Percentiles rank a stretch among this genome's conserved stretches.
These are phyloP conservation scores for Synanceia verrucosa DNA, from an alignment of 2,797 vertebrate species.

Conservation along the genomic window DNA sequence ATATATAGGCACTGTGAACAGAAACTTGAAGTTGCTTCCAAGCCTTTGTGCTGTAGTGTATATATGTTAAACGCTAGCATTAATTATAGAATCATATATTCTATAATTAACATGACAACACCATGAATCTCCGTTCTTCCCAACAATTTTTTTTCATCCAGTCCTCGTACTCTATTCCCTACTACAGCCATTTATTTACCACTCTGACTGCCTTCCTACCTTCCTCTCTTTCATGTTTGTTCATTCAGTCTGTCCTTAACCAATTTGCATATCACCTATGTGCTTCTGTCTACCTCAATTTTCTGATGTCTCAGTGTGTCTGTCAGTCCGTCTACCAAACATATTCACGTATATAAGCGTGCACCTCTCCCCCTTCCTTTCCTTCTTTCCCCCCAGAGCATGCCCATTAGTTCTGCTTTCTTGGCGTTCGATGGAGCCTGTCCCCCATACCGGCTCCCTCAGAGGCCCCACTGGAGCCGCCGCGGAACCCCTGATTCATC, in stretches of 20 bases:
- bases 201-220: background rate
- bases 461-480: constrained; percentile 55
- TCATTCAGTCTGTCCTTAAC: constrained; percentile 1
- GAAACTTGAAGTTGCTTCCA: too few species aligned
- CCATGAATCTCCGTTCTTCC: constrained; percentile 34
- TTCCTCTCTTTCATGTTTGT: constrained; percentile 1
- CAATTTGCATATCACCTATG: constrained; percentile 12
- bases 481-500: constrained; percentile 71
- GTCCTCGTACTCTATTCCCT: constrained; percentile 22
- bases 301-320: background rate
- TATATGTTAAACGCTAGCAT: too few species aligned
- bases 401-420: constrained; percentile 78
- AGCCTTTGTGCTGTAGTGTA: too few species aligned
- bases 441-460: constrained; percentile 51
- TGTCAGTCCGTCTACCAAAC: constrained; percentile 14
- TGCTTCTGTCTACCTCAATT: background rate
- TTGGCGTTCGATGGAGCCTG: constrained; percentile 74
- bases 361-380: constrained; percentile 21
- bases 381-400: constrained; percentile 54
- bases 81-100: too few species aligned
- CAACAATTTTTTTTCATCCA: constrained; percentile 10
- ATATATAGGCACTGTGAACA: too few species aligned
- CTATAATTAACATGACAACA: too few species aligned
- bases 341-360: constrained; percentile 29
- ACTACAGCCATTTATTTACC: constrained; percentile 9